A percentile compares a stretch with the other conserved stretches of the same genome.
Evolutionary conservation across 64 coral and sea anemone genomes (phyloP).

Genomic region (Dendronephthya gigantea): DNA sequence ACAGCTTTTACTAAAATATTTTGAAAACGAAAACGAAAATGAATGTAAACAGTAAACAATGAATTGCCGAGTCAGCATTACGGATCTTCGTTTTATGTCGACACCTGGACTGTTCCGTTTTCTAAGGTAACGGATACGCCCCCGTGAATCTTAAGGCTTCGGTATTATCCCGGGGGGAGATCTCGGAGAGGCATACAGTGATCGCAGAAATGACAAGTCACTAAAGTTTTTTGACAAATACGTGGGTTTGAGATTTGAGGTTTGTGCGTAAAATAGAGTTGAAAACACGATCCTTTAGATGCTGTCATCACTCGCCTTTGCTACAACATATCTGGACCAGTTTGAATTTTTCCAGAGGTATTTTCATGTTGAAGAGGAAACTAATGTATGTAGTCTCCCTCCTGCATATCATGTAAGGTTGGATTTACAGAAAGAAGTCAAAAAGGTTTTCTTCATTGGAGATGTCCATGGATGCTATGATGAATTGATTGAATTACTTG

Average conservation of each 20-base stretch:
- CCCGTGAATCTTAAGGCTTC: neutral
- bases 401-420: neutral
- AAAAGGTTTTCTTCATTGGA: neutral
- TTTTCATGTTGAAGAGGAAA: neutral
- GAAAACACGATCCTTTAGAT: neutral
- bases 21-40: neutral
- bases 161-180: neutral
- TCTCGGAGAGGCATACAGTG: no score
- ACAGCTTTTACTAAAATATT: neutral
- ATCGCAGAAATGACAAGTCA: no score
- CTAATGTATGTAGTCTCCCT: neutral
- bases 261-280: no score
- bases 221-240: no score
- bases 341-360: neutral
- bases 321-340: neutral
- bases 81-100: neutral
- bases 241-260: no score
- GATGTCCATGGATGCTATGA: neutral
- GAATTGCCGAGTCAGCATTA: neutral
- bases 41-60: constrained; percentile 4
- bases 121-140: neutral
- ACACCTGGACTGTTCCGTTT: neutral
- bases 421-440: neutral
- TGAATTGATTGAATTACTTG: neutral
- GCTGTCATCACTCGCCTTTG: neutral